Percentiles rank a stretch among this genome's conserved stretches.
phyloP scores from a whole-genome alignment of 2,113 vertebrate genomes.

The Tachuris rubrigastra region DNA sequence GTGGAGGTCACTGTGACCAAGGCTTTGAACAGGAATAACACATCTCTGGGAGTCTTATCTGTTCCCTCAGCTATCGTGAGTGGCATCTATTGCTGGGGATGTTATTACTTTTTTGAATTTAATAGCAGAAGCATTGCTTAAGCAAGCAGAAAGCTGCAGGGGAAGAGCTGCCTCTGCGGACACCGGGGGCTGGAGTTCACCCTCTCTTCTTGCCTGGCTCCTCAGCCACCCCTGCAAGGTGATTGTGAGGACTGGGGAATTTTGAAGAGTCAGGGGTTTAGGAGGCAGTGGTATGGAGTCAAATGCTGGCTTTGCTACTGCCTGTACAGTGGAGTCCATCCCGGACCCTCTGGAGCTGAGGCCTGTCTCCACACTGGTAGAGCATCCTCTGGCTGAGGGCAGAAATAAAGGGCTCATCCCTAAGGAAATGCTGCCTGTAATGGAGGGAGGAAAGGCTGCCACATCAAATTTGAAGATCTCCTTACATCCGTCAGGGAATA shows the following conservation, averaged over 20 bases:
- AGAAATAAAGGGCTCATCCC: background rate
- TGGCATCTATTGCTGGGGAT: slow-evolving; percentile 1
- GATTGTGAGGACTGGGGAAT: background rate
- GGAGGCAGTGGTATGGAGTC: background rate
- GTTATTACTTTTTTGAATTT: slow-evolving; percentile 21
- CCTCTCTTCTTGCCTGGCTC: background rate
- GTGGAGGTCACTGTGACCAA: slow-evolving; percentile 45
- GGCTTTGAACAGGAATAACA: background rate
- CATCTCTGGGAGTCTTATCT: background rate
- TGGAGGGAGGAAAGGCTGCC: background rate
- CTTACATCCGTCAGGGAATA: background rate
- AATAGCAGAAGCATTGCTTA: background rate
- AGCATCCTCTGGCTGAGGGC: background rate
- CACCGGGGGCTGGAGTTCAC: rapidly evolving
- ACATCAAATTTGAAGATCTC: background rate
- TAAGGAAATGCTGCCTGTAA: background rate
- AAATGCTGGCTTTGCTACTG: background rate
- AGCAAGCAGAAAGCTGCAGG: background rate
- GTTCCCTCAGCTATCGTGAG: background rate
- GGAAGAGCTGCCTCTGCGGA: background rate
- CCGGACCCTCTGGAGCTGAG: background rate
- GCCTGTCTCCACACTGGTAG: background rate
- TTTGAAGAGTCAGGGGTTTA: background rate
- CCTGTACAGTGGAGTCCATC: background rate
- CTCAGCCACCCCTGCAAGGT: background rate